Conservation (phyloP, 53 echinoderm and acorn worm species). For the Astropecten irregularis region DNA sequence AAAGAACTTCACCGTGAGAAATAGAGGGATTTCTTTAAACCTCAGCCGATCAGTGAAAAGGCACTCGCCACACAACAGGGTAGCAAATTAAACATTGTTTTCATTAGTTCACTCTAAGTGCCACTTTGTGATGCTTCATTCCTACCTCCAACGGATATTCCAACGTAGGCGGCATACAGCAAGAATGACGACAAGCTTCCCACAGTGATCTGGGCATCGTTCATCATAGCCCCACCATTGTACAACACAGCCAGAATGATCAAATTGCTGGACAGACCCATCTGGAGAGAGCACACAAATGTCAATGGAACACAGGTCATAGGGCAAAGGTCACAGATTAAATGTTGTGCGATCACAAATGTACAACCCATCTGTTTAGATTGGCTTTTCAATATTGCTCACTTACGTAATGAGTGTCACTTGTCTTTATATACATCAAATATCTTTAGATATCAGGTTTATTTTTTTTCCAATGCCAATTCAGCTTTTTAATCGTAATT, state of each 20-base stretch:
- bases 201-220: conserved; percentile 83
- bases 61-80: neutral
- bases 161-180: conserved; percentile 94
- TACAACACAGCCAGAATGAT: conserved; percentile 90
- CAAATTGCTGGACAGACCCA: conserved; percentile 93
- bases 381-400: too few species aligned
- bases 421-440: too few species aligned
- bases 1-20: neutral
- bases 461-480: too few species aligned
- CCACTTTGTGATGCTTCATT: too few species aligned
- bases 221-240: conserved; percentile 93
- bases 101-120: too few species aligned
- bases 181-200: conserved; percentile 92
- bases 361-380: neutral
- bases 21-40: neutral
- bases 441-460: too few species aligned
- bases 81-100: neutral
- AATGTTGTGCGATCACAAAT: neutral
- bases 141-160: conserved; percentile 90
- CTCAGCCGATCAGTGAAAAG: neutral
- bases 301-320: too few species aligned
- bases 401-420: too few species aligned
- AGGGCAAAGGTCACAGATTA: neutral
- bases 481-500: too few species aligned
- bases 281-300: conserved; percentile 64